Evolutionary conservation across 2,797 vertebrate genomes (phyloP).

Genomic region (Bryconaethiops microstoma): DNA sequence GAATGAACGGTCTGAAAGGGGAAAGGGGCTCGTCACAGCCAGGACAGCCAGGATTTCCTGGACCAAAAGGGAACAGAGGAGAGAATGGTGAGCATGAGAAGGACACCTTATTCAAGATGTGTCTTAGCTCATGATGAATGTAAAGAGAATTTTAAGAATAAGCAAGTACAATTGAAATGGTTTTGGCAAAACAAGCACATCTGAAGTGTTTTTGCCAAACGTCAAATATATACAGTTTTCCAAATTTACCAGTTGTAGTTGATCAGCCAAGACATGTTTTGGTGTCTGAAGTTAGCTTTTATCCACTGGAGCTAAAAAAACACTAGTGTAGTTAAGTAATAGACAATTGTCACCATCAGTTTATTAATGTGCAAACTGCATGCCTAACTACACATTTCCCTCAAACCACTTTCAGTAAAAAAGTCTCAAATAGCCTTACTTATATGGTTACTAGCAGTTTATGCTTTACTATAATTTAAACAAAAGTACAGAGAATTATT

Average conservation of each 20-base stretch:
- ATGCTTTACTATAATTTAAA: too few species aligned
- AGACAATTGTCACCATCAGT: neutral
- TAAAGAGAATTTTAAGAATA: neutral
- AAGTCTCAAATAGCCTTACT: neutral
- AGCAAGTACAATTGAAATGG: too few species aligned
- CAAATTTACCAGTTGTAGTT: neutral
- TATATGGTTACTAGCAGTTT: neutral
- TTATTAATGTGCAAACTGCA: neutral
- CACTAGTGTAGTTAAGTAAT: neutral
- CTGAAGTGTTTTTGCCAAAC: neutral
- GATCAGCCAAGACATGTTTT: neutral
- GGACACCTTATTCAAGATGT: neutral
- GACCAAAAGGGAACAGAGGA: constrained; percentile 85
- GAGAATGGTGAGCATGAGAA: constrained; percentile 76
- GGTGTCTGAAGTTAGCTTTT: neutral
- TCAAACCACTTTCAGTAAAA: neutral
- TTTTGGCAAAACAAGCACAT: too few species aligned
- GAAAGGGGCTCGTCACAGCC: constrained; percentile 79
- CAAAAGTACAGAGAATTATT: too few species aligned
- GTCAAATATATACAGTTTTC: neutral
- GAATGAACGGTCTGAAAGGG: constrained; percentile 85
- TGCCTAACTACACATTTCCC: neutral
- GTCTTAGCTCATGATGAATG: neutral
- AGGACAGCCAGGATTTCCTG: constrained; percentile 79
- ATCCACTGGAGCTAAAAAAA: too few species aligned